A percentile compares a stretch with the other conserved stretches of the same genome.
Evolutionary conservation across 1,140 invertebrate genomes (phyloP).

Genomic region (Drosophila cardini): DNA sequence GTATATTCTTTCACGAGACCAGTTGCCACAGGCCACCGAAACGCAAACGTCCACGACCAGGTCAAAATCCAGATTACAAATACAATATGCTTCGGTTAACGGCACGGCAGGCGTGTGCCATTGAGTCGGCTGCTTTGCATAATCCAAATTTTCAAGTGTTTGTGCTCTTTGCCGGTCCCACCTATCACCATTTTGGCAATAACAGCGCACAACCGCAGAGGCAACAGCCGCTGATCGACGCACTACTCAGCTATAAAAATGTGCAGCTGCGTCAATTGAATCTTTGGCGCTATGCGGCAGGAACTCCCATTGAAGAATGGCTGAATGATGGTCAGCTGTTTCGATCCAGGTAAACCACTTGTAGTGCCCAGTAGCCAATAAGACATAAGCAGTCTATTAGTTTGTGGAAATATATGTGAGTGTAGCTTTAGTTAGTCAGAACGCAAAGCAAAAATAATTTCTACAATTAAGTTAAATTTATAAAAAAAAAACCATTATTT

Average conservation of each 20-base stretch:
- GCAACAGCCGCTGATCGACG: conserved; percentile 67
- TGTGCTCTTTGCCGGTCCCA: conserved; percentile 86
- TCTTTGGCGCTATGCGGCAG: conserved; percentile 86
- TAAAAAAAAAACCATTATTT: too few species aligned
- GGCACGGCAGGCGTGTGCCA: conserved; percentile 88
- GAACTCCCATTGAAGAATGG: conserved; percentile 88
- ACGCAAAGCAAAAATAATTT: too few species aligned
- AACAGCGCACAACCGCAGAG: conserved; percentile 18
- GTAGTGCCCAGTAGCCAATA: too few species aligned
- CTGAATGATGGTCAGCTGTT: conserved; percentile 86
- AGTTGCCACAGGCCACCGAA: conserved; percentile 78
- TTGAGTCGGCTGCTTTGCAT: conserved; percentile 88
- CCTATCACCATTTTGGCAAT: conserved; percentile 59
- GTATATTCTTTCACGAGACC: conserved; percentile 88
- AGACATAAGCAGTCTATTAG: too few species aligned
- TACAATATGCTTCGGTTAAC: conserved; percentile 79
- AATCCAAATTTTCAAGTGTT: conserved; percentile 87
- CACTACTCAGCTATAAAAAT: conserved; percentile 87
- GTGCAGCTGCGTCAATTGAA: conserved; percentile 86
- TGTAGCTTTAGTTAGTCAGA: too few species aligned
- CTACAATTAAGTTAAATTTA: too few species aligned
- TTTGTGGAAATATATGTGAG: too few species aligned
- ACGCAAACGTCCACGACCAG: conserved; percentile 15
- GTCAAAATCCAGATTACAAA: conserved; percentile 12
- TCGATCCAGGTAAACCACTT: conserved; percentile 82